phyloP scores from a whole-genome alignment of 2,888 invertebrate species.

The Eulithis prunata region DNA sequence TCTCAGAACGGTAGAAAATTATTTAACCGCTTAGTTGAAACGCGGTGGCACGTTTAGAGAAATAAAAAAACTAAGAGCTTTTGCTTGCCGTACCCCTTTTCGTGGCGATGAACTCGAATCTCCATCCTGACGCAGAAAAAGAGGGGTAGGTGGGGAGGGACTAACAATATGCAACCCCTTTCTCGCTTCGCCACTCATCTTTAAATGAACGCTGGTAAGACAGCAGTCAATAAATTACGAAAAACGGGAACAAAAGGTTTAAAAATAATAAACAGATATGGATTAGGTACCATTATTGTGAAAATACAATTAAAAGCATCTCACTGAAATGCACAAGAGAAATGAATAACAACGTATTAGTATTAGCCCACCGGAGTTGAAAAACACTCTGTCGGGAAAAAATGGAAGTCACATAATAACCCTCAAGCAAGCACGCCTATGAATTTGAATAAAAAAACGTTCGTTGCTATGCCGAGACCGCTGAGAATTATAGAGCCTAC shows the following conservation, averaged over 20 bases:
- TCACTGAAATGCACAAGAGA: not conserved
- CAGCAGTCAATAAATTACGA: not conserved
- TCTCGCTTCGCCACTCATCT: conserved; percentile 3
- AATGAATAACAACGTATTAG: conserved; percentile 10
- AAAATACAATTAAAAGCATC: not conserved
- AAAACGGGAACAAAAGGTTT: not conserved
- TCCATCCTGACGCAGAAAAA: not conserved
- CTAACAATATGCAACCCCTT: conserved; percentile 3
- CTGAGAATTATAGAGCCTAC: not conserved
- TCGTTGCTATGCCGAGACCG: conserved; percentile 3
- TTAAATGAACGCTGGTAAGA: conserved; percentile 1
- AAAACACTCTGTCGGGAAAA: conserved; percentile 5
- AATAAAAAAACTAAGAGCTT: not conserved
- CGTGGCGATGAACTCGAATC: conserved; percentile 3
- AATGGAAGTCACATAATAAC: conserved; percentile 1
- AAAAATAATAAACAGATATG: no score
- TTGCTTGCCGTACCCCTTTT: conserved; percentile 4
- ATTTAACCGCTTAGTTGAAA: conserved; percentile 1
- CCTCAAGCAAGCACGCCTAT: conserved; percentile 9
- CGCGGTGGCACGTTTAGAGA: conserved; percentile 1
- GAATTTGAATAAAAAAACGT: conserved; percentile 6
- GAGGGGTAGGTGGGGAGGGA: conserved; percentile 6
- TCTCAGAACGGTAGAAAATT: not conserved
- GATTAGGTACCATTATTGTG: not conserved
- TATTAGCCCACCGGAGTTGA: conserved; percentile 5